Percentiles rank a stretch among this genome's conserved stretches.
phyloP scores from a whole-genome alignment of 2,797 vertebrate species.

The Cirrhinus mrigala region DNA sequence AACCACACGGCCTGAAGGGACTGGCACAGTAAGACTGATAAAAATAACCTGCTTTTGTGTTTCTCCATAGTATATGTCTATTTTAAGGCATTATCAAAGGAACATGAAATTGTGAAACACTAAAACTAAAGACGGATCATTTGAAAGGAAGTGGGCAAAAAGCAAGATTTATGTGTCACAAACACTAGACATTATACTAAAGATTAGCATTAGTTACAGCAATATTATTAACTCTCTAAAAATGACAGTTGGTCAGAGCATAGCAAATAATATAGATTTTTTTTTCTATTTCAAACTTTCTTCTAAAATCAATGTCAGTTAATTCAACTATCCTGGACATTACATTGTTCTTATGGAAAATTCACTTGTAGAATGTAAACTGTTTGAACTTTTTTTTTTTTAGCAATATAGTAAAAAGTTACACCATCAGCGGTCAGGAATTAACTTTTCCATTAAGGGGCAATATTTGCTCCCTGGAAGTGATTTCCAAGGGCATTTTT shows the following conservation, averaged over 20 bases:
- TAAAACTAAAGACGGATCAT: neutral
- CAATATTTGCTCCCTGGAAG: too few relatives aligned
- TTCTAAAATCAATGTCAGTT: too few relatives aligned
- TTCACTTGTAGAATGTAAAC: too few relatives aligned
- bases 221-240: neutral
- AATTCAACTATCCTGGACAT: too few relatives aligned
- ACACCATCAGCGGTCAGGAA: neutral
- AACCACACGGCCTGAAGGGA: slow-evolving; percentile 5
- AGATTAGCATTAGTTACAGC: neutral
- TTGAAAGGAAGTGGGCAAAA: neutral
- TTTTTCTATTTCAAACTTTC: too few relatives aligned
- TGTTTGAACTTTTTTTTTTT: too few relatives aligned
- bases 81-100: neutral
- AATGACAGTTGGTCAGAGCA: too few relatives aligned
- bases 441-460: too few relatives aligned
- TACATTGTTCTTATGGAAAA: neutral
- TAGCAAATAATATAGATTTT: too few relatives aligned
- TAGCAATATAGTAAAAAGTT: too few relatives aligned
- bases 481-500: too few relatives aligned
- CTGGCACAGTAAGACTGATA: neutral
- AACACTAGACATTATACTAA: neutral
- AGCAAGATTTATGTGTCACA: neutral
- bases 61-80: neutral
- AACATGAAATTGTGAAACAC: neutral
- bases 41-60: neutral